These are phyloP conservation scores for Eudemis profundana DNA, from an alignment of 2,888 invertebrate genomes.

Conservation along the genomic window DNA sequence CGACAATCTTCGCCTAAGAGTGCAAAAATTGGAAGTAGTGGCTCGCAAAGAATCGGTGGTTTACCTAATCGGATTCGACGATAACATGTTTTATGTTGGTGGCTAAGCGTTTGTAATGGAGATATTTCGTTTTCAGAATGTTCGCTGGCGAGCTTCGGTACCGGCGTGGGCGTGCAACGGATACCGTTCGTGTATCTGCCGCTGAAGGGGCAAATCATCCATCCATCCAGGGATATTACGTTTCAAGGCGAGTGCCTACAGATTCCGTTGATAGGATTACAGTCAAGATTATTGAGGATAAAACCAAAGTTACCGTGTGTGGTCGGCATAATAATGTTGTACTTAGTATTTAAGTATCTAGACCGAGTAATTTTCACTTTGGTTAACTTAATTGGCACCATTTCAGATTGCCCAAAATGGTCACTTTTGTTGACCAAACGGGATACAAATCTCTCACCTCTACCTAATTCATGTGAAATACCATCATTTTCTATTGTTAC, in stretches of 20 bases:
- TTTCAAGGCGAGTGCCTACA: slow-evolving; percentile 87
- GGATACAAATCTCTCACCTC: too few species aligned
- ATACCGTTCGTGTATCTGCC: slow-evolving; percentile 95
- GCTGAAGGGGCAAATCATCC: slow-evolving; percentile 93
- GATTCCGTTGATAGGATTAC: too few species aligned
- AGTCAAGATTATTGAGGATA: too few species aligned
- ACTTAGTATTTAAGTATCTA: too few species aligned
- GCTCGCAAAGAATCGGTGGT: slow-evolving; percentile 37
- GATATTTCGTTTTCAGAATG: slow-evolving; percentile 87
- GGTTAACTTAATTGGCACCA: too few species aligned
- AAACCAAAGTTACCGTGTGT: too few species aligned
- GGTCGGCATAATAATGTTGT: too few species aligned
- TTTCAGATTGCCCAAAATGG: too few species aligned
- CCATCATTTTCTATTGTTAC: too few species aligned
- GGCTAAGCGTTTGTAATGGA: slow-evolving; percentile 42
- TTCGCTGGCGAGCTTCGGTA: slow-evolving; percentile 91
- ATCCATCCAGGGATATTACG: slow-evolving; percentile 94
- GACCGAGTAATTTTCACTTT: too few species aligned
- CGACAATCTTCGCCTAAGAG: background rate
- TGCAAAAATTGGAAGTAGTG: slow-evolving; percentile 40
- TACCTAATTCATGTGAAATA: too few species aligned
- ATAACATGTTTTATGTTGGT: slow-evolving; percentile 50
- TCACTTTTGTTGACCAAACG: too few species aligned
- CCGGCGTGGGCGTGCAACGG: slow-evolving; percentile 88
- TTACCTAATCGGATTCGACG: slow-evolving; percentile 52